A percentile compares a stretch with the other conserved stretches of the same genome.
These are phyloP conservation scores for Xestia xanthographa DNA, from an alignment of 2,888 invertebrate genomes.

Conservation along the genomic window DNA sequence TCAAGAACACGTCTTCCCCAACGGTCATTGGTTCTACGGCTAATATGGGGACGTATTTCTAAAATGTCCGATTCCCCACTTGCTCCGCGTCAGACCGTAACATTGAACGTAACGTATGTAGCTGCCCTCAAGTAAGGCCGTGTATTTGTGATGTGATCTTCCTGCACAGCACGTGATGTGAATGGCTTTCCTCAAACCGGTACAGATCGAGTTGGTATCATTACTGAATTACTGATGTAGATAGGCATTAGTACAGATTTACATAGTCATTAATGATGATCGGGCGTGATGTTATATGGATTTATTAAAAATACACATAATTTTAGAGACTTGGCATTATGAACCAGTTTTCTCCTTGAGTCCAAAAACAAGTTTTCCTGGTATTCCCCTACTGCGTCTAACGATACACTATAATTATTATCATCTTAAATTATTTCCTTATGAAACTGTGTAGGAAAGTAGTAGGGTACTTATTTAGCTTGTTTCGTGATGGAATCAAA, in stretches of 20 bases:
- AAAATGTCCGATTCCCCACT: background rate
- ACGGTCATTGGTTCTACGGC: background rate
- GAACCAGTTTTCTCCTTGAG: background rate
- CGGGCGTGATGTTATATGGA: background rate
- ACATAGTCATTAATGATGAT: no score
- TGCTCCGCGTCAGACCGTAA: slow-evolving; percentile 22
- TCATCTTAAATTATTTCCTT: no score
- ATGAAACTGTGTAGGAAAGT: background rate
- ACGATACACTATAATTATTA: background rate
- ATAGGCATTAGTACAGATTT: no score
- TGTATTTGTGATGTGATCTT: slow-evolving; percentile 31
- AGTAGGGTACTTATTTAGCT: background rate
- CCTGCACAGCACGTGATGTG: slow-evolving; percentile 40
- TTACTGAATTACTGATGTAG: background rate
- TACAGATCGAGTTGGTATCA: slow-evolving; percentile 4
- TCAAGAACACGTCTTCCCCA: background rate
- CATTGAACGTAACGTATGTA: slow-evolving; percentile 40
- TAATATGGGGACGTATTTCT: background rate
- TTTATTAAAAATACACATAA: background rate
- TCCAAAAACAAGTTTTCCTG: background rate
- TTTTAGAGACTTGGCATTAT: background rate
- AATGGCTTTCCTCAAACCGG: slow-evolving; percentile 40
- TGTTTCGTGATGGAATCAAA: background rate
- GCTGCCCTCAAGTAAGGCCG: slow-evolving; percentile 28
- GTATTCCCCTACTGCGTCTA: background rate